Base-by-base conservation (phyloP, 1,140 invertebrate species). In the Tribolium castaneum region DNA sequence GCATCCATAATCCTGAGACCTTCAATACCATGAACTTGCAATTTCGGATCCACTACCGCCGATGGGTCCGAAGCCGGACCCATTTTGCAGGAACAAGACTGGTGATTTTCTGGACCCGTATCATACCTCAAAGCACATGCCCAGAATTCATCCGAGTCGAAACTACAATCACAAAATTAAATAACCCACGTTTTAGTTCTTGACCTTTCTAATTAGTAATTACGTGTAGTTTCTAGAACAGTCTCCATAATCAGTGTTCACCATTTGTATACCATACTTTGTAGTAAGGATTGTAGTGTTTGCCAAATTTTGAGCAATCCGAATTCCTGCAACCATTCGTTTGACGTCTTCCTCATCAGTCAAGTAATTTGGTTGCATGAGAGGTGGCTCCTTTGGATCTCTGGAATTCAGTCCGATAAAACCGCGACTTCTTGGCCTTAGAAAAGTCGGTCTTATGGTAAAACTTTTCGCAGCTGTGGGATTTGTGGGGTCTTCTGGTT, bases 101-200 rank as follows among this genome's bases (percentile, higher is more conserved):
- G 94, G 86, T 96, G 94, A 83, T 95, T 95, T 85, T 96, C 93
- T 0, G 93, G 92, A 0, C 91, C 92, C 0, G 94, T 95, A 14
- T 92, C 90, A 80, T 91, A 89, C 50, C 91, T 88, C 1, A 94
- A 89, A 0, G 94, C 93, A 81, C 94, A 96, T 83, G 92, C 91
- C 92, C 94, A 94, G 85, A 94, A 95, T 0, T 90, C 90, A 83
- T 95, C 94, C 77, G 90, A 92, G 0, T 92, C 93, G 56, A 93
- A 93, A 50, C 89, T 88, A 2, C 3, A 52, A 52, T 9, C 2
- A 45, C 5, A 45, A 45, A 45, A 45, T 9, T n/a, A 45, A 45
- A 45, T 30, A 30, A 19, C 16, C 16, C 16, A 19, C 16, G 7
- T 45, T 45, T 45, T 45, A 9, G 7, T 45, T 0, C n/a, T n/a